These are phyloP conservation scores for Zelleria hepariella DNA, from an alignment of 2,888 invertebrate species.

Conservation along the genomic window DNA sequence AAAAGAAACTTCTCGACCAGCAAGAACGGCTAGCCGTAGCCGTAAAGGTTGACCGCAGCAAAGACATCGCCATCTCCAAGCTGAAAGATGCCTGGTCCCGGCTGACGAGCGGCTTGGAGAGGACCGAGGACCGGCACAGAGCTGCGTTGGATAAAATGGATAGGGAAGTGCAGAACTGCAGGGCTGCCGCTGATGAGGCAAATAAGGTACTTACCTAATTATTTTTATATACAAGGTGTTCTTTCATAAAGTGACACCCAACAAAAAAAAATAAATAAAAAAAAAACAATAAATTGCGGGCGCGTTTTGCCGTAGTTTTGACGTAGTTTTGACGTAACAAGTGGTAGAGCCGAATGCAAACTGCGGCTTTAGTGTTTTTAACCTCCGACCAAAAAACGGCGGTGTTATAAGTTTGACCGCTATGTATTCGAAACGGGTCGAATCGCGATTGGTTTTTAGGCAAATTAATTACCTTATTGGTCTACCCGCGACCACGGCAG, in stretches of 20 bases:
- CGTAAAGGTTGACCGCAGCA: constrained; percentile 80
- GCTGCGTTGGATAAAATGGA: constrained; percentile 60
- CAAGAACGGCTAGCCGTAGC: constrained; percentile 87
- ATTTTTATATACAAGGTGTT: not conserved
- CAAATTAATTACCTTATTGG: too few species aligned
- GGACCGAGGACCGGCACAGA: constrained; percentile 59
- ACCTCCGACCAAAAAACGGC: too few species aligned
- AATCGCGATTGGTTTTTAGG: too few species aligned
- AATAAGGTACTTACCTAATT: constrained; percentile 40
- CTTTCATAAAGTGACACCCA: not conserved
- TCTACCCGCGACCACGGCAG: too few species aligned
- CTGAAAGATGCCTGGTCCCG: constrained; percentile 76
- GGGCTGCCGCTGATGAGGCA: constrained; percentile 49
- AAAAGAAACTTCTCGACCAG: constrained; percentile 80
- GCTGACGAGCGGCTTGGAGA: constrained; percentile 53
- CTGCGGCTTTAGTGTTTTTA: too few species aligned
- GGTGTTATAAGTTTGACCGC: too few species aligned
- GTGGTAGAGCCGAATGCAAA: too few species aligned
- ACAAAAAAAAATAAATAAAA: not conserved
- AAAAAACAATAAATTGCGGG: too few species aligned
- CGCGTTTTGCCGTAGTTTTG: too few species aligned
- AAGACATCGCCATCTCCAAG: constrained; percentile 78
- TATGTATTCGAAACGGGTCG: too few species aligned
- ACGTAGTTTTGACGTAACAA: too few species aligned
- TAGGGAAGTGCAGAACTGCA: constrained; percentile 65